These are phyloP conservation scores for Oscheius sp. DNA, from an alignment of 2,888 invertebrate genomes.

Conservation along the genomic window DNA sequence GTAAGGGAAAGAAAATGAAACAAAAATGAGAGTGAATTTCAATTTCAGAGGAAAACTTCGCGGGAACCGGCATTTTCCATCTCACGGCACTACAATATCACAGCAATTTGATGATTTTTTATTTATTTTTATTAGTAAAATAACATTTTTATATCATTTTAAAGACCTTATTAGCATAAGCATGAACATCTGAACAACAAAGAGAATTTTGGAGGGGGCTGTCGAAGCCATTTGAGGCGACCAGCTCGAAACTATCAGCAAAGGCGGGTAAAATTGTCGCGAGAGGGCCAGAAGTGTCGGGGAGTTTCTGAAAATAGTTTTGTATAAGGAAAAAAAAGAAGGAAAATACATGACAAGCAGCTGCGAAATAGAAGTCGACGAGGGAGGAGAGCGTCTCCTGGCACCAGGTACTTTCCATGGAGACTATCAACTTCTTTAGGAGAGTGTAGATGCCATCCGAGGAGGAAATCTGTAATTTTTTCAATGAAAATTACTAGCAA, in stretches of 20 bases:
- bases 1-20: background rate
- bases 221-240: constrained; percentile 52
- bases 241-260: constrained; percentile 50
- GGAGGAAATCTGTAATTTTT: constrained; percentile 25
- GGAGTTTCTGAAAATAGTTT: constrained; percentile 25
- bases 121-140: background rate
- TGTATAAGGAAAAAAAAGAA: too few species aligned
- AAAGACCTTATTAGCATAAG: constrained; percentile 56
- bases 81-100: background rate
- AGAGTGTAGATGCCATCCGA: constrained; percentile 41
- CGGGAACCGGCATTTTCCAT: background rate
- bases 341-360: constrained; percentile 44
- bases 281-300: constrained; percentile 17
- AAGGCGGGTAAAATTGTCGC: constrained; percentile 48
- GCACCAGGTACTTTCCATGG: constrained; percentile 45
- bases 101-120: background rate
- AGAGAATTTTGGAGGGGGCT: constrained; percentile 54
- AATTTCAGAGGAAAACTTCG: background rate
- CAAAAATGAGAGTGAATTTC: background rate
- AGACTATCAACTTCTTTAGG: constrained; percentile 44
- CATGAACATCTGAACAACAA: constrained; percentile 57
- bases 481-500: too few species aligned
- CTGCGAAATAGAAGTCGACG: constrained; percentile 55
- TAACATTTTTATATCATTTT: constrained; percentile 34
- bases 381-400: constrained; percentile 45